Percentiles rank a stretch among this genome's conserved stretches.
Evolutionary conservation across 2,888 invertebrate genomes (phyloP).

Genomic region (Antheraea yamamai): DNA sequence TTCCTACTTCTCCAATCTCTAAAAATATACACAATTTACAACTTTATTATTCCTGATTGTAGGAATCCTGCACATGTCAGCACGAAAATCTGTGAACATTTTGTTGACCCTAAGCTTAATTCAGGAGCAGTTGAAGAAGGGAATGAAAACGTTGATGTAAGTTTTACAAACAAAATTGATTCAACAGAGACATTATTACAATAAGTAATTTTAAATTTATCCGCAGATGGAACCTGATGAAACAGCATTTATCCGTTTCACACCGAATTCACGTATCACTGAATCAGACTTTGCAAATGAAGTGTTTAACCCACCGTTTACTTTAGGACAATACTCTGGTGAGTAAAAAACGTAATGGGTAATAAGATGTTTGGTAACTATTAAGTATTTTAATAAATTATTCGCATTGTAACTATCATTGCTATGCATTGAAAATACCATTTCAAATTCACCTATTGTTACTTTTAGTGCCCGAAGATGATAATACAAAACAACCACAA

Average conservation of each 20-base stretch:
- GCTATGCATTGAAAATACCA: background rate
- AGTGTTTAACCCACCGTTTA: conserved; percentile 87
- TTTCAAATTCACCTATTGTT: conserved; percentile 24
- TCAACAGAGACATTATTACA: background rate
- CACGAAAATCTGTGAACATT: conserved; percentile 69
- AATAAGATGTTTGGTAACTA: background rate
- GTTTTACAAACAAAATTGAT: conserved; percentile 25
- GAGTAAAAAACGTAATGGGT: conserved; percentile 16
- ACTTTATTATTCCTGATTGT: conserved; percentile 15
- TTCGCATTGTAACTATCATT: background rate
- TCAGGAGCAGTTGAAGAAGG: conserved; percentile 42
- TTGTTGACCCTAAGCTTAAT: conserved; percentile 64
- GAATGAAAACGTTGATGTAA: conserved; percentile 53
- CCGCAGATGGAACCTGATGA: conserved; percentile 84
- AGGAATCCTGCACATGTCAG: conserved; percentile 68
- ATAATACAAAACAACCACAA: background rate
- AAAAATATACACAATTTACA: background rate
- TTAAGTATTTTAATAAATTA: background rate
- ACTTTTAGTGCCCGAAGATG: background rate
- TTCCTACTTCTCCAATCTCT: conserved; percentile 2
- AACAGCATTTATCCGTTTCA: conserved; percentile 90
- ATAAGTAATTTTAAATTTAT: conserved; percentile 17
- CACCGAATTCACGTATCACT: conserved; percentile 83
- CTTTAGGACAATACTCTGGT: conserved; percentile 69
- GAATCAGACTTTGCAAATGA: conserved; percentile 90